Evolutionary conservation across 2,797 vertebrate species (phyloP).

Genomic region (Rhinichthys osculus): DNA sequence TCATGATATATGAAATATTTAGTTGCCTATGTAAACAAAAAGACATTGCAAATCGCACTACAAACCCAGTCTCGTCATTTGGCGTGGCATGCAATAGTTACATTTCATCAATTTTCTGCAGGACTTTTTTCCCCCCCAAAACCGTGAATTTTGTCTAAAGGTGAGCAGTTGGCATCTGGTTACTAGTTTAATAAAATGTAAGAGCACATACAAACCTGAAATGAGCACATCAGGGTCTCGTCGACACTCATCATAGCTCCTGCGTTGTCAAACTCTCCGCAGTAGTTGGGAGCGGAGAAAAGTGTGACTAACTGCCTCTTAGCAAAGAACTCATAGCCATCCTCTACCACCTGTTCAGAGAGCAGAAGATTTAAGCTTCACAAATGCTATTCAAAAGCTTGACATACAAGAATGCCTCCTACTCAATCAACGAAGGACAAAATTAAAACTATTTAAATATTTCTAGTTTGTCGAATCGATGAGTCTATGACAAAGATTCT

Average conservation of each 20-base stretch:
- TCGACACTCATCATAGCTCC: conserved; percentile 87
- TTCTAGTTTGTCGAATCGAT: too few species aligned
- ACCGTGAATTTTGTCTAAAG: neutral
- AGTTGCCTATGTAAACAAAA: neutral
- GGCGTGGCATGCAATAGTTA: neutral
- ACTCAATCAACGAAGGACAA: neutral
- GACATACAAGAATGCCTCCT: neutral
- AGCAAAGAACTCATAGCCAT: conserved; percentile 85
- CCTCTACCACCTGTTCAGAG: conserved; percentile 79
- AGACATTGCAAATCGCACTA: too few species aligned
- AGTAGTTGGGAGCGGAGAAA: conserved; percentile 85
- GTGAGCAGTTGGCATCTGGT: neutral
- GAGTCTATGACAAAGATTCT: too few species aligned
- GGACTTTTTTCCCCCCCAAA: neutral
- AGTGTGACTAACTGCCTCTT: conserved; percentile 85
- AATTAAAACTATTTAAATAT: neutral
- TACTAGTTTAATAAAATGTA: neutral
- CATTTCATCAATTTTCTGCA: neutral
- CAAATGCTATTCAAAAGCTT: neutral
- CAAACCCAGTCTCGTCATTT: too few species aligned
- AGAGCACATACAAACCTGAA: conserved; percentile 72
- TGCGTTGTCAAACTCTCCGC: conserved; percentile 84
- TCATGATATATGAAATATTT: neutral
- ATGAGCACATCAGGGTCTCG: conserved; percentile 86
- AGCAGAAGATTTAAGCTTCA: conserved; percentile 11